Percentiles rank a stretch among this genome's conserved stretches.
Conservation (phyloP, 1,140 invertebrate genomes). For the Meloidogyne exigua region DNA sequence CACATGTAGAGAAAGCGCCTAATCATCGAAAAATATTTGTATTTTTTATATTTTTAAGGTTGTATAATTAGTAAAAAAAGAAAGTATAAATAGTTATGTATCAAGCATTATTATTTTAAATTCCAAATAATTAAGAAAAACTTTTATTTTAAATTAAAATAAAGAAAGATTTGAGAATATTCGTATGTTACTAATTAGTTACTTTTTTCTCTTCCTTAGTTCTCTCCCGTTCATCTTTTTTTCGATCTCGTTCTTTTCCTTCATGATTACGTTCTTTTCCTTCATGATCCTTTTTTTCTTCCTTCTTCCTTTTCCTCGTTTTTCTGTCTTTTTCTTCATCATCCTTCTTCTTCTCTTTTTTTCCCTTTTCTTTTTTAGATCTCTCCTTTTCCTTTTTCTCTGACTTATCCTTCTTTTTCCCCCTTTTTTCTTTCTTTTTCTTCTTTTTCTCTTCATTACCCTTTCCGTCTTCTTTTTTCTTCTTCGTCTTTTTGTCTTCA, state of each 20-base stretch:
- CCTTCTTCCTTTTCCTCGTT: too few relatives aligned
- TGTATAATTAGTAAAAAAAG: too few relatives aligned
- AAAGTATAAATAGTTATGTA: too few relatives aligned
- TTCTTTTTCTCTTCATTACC: not conserved
- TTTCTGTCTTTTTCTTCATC: not conserved
- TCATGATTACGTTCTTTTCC: not conserved
- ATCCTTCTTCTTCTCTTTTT: not conserved
- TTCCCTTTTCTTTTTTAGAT: not conserved
- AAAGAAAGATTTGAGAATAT: not conserved
- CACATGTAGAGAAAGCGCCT: too few relatives aligned
- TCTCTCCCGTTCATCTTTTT: not conserved
- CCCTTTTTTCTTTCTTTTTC: not conserved
- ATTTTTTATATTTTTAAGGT: too few relatives aligned
- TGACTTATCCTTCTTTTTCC: not conserved
- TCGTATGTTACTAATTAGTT: not conserved
- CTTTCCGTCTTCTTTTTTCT: not conserved
- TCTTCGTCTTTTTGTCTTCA: constrained; percentile 3
- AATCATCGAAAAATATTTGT: too few relatives aligned
- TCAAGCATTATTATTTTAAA: not conserved
- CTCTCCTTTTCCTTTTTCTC: not conserved
- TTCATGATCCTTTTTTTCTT: too few relatives aligned
- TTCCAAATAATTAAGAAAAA: not conserved
- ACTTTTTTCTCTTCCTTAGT: not conserved
- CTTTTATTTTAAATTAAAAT: not conserved
- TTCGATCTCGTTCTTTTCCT: not conserved